Percentiles rank a stretch among this genome's conserved stretches.
These are phyloP conservation scores for Puntigrus tetrazona DNA, from an alignment of 2,113 vertebrate species.

Conservation along the genomic window DNA sequence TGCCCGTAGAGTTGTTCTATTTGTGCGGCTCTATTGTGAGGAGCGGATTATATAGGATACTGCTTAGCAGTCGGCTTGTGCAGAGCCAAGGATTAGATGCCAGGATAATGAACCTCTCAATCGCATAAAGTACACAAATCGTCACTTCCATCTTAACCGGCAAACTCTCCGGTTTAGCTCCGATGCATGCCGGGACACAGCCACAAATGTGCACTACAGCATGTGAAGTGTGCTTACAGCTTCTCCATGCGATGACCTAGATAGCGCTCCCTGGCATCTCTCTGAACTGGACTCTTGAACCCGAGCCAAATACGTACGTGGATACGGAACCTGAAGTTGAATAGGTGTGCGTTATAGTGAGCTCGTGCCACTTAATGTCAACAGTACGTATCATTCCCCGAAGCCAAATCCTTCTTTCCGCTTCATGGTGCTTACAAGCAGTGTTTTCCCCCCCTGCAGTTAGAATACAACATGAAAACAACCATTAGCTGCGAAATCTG, in stretches of 20 bases:
- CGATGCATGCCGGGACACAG: slow-evolving; percentile 44
- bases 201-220: slow-evolving; percentile 37
- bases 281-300: slow-evolving; percentile 66
- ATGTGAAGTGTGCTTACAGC: slow-evolving; percentile 57
- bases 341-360: slow-evolving; percentile 57
- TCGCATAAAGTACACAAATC: slow-evolving; percentile 5
- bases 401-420: slow-evolving; percentile 61
- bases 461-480: slow-evolving; percentile 29
- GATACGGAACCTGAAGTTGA: not conserved
- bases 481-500: not conserved
- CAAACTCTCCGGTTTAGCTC: not conserved
- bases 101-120: slow-evolving; percentile 60
- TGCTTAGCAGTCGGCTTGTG: slow-evolving; percentile 64
- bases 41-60: slow-evolving; percentile 61
- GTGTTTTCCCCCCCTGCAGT: slow-evolving; percentile 11
- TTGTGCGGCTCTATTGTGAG: slow-evolving; percentile 54
- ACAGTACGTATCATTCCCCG: slow-evolving; percentile 68
- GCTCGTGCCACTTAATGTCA: slow-evolving; percentile 68
- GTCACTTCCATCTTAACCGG: slow-evolving; percentile 16
- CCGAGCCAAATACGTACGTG: not conserved
- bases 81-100: slow-evolving; percentile 67
- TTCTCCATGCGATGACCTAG: slow-evolving; percentile 73
- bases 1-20: slow-evolving; percentile 15
- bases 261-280: slow-evolving; percentile 64
- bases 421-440: slow-evolving; percentile 27